Evolutionary conservation across 2,113 vertebrate genomes (phyloP).

Genomic region (Meriones unguiculatus): DNA sequence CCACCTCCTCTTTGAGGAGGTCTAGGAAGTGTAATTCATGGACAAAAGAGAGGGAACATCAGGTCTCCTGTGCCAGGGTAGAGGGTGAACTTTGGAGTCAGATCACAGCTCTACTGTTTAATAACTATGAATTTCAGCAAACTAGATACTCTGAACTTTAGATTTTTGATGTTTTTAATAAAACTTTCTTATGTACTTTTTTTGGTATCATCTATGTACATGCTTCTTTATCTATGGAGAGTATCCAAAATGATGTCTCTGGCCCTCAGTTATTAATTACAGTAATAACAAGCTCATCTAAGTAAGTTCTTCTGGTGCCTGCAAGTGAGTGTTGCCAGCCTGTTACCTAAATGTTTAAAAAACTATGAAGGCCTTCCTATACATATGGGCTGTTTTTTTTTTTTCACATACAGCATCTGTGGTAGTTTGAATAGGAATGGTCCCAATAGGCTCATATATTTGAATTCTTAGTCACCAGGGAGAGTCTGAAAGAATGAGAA

Average conservation of each 20-base stretch:
- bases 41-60: neutral
- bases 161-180: conserved; percentile 1
- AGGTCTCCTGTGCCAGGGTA: neutral
- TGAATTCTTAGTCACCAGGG: neutral
- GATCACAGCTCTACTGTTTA: neutral
- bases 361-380: neutral
- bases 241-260: neutral
- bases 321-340: neutral
- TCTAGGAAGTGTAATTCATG: neutral
- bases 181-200: neutral
- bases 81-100: neutral
- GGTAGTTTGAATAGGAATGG: neutral
- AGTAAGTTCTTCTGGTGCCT: neutral
- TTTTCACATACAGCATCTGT: neutral
- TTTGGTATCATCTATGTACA: neutral
- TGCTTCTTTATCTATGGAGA: neutral
- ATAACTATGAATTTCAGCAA: neutral
- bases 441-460: neutral
- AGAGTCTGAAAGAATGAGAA: neutral
- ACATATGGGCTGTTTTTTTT: neutral
- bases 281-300: neutral
- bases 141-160: neutral
- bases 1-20: neutral
- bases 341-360: neutral
- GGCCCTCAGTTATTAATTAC: neutral